Base-by-base conservation (phyloP, 1,140 invertebrate species). In the Mylabris phalerata region DNA sequence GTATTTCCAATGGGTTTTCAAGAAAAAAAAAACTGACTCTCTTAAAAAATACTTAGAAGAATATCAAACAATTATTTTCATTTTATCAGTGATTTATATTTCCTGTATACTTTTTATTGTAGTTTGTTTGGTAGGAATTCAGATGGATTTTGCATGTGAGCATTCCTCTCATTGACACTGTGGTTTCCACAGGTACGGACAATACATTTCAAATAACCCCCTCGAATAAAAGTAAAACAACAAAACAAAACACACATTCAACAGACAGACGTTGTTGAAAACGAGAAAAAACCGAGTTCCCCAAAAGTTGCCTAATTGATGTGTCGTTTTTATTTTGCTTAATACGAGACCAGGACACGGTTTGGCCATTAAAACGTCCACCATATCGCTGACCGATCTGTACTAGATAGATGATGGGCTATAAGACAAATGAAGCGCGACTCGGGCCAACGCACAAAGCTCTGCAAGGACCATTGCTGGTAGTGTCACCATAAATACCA, bases 291-390 rank as follows among this genome's bases (percentile, higher is more conserved):
- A 65, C 59, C 50, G 48, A 62, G 59, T 59, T 58, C 63, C 65
- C 66, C 67, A 69, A 72, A 71, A 70, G 60, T 68, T 61, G 64
- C 68, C 71, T 72, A 72, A 72, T 72, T 72, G 71, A 72, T 70
- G 71, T 69, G 69, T 72, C 68, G 71, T 72, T 72, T 72, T 71
- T 71, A 69, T 72, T 72, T 71, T 71, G 71, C 69, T 72, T 72
- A 72, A 72, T 71, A 70, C 68, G 64, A 62, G 65, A 55, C 64
- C 61, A 50, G 64, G 65, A 72, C 71, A 72, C 62, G 71, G 71
- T 72, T 72, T 69, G 67, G 65, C 71, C 71, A 72, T 72, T 72
- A 72, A 72, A 72, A 71, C 63, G 69, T 72, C 68, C 69, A 63
- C 58, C 66, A 66, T 72, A 72, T 72, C 71, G 67, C 65, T 49